phyloP scores from a whole-genome alignment of 2,113 vertebrate genomes.

The Lampris incognitus region DNA sequence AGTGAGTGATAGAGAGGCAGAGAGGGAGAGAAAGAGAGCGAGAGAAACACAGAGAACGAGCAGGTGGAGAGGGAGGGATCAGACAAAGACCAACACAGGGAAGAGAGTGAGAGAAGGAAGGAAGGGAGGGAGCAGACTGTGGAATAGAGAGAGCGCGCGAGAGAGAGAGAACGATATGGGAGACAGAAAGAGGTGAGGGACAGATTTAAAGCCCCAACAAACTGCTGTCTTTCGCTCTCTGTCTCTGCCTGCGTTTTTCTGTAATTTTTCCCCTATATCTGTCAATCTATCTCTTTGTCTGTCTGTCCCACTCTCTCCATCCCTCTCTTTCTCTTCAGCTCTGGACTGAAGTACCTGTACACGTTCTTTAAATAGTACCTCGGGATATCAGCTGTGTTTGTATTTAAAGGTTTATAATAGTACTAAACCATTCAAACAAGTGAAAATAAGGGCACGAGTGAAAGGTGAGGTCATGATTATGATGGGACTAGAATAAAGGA shows the following conservation, averaged over 20 bases:
- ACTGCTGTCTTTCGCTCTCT: slow-evolving; percentile 34
- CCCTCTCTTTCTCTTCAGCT: background rate
- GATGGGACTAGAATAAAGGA: no score
- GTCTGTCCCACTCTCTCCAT: background rate
- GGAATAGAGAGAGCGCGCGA: slow-evolving; percentile 75
- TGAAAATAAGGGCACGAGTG: background rate
- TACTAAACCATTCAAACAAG: background rate
- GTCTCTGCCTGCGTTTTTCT: slow-evolving; percentile 29
- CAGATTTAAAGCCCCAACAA: slow-evolving; percentile 78
- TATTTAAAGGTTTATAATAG: no score
- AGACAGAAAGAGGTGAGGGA: slow-evolving; percentile 75
- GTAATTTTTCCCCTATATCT: slow-evolving; percentile 15
- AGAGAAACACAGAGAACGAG: no score
- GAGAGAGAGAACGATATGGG: slow-evolving; percentile 61
- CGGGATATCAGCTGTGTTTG: no score
- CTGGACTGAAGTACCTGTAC: no score
- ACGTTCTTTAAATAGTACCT: no score
- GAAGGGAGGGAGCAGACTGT: slow-evolving; percentile 53
- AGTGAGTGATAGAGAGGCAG: slow-evolving; percentile 64
- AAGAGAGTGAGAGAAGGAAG: slow-evolving; percentile 29
- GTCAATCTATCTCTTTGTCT: slow-evolving; percentile 11
- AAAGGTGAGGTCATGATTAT: background rate
- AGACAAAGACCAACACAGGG: slow-evolving; percentile 48
- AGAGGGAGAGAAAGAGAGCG: slow-evolving; percentile 50
- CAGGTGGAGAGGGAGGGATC: slow-evolving; percentile 39